Evolutionary conservation across 2,888 invertebrate species (phyloP), one percentile per base, ranked within the genome.

Genomic region (Callinectes sapidus): DNA sequence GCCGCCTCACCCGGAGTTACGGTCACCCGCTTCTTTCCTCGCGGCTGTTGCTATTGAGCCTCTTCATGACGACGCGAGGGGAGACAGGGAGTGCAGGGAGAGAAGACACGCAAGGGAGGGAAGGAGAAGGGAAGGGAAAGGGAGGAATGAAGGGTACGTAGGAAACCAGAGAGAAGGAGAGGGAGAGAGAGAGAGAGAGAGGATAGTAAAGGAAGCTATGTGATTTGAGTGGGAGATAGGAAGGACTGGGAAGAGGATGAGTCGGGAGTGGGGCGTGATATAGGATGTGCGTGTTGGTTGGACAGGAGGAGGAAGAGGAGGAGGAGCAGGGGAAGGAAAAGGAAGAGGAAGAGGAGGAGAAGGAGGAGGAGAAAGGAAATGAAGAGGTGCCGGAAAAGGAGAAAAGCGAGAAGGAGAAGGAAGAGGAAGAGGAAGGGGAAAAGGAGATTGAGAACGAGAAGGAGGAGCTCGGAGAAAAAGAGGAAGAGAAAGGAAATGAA

Each of bases 1-100:
- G 81, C 81, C 35, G 81, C 81, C 35, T 35, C 81, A 35, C 35
- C 81, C 35, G 35, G 81, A 81, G 81, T 81, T 81, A 81, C 81
- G 81, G 81, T 81, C 81, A 35, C 81, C 81, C 81, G 35, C 81
- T 81, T 81, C 81, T 81, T 81, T 81, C 81, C 81, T 32, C 81
- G 81, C 32, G 35, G 81, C 81, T 81, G 81, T 81, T 81, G 81
- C 16, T 35, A 81, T 35, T 35, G 81, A 81, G 35, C 35, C 81
- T 71, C 81, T 35, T 81, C 81, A 81, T 81, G 81, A 81, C 81
- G 81, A 32, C 14, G 81, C 32, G 32, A 81, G 2, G 81, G 81
- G 81, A 81, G 35, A 35, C 32, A 81, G 16, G 35, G 35, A 81
- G 35, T 3, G 16, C 13, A 81, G 81, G 81, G 81, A 35, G 28